Evolutionary conservation across 1,140 invertebrate genomes (phyloP).

Genomic region (Pectinophora gossypiella): DNA sequence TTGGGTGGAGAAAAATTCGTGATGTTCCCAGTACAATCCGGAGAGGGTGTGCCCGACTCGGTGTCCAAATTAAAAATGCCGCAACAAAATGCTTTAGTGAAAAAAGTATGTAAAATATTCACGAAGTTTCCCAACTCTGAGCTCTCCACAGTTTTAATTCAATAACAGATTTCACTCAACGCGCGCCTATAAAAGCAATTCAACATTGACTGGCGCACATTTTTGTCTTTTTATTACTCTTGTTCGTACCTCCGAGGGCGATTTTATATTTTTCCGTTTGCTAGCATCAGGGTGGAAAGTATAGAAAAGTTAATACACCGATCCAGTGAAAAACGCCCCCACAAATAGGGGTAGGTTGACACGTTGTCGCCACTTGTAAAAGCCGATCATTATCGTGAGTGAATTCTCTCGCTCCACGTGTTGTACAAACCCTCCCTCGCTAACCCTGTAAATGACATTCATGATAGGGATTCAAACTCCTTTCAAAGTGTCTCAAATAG

Average conservation of each 20-base stretch:
- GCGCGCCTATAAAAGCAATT: background rate
- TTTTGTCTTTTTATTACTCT: too few species aligned
- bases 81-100: background rate
- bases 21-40: slow-evolving; percentile 12
- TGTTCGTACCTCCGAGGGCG: too few species aligned
- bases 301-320: too few species aligned
- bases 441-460: too few species aligned
- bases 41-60: background rate
- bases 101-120: background rate
- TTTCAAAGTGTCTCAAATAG: too few species aligned
- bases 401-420: too few species aligned
- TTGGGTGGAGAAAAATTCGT: slow-evolving; percentile 21
- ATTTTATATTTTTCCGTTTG: background rate
- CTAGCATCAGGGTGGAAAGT: too few species aligned
- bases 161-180: background rate
- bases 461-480: too few species aligned
- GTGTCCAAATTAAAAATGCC: slow-evolving; percentile 22
- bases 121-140: background rate
- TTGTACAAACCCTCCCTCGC: too few species aligned
- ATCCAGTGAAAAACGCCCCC: too few species aligned
- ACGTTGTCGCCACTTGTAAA: background rate
- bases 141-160: background rate
- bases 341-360: background rate
- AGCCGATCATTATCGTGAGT: background rate
- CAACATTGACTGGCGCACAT: too few species aligned